Percentiles rank a stretch among this genome's conserved stretches.
These are phyloP conservation scores for Jacana jacana DNA, from an alignment of 2,113 vertebrate species.

Conservation along the genomic window DNA sequence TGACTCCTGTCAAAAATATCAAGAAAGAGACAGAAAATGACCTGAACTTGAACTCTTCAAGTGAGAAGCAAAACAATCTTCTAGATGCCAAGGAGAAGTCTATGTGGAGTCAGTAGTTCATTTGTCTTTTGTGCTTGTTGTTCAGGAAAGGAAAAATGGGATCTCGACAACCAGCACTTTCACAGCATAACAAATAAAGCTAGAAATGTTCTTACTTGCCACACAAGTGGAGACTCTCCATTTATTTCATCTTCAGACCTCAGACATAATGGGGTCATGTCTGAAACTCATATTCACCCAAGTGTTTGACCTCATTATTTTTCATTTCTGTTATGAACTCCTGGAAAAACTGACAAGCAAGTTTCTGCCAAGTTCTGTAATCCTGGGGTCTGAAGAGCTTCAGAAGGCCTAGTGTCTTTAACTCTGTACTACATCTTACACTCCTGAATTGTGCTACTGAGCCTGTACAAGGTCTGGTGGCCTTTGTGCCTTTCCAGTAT, in stretches of 20 bases:
- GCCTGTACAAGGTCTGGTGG: neutral
- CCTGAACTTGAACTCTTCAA: conserved; percentile 42
- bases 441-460: neutral
- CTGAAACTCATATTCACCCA: neutral
- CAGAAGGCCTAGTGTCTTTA: neutral
- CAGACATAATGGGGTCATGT: neutral
- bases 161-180: neutral
- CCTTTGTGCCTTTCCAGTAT: neutral
- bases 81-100: conserved; percentile 1
- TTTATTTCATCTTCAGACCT: neutral
- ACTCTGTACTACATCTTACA: neutral
- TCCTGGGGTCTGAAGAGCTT: neutral
- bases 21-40: neutral
- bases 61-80: conserved; percentile 24
- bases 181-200: neutral
- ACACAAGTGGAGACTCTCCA: neutral
- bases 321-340: neutral
- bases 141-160: neutral
- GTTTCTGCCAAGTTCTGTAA: neutral
- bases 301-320: neutral
- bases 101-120: neutral
- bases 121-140: neutral
- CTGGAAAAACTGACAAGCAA: neutral
- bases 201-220: neutral
- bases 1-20: conserved; percentile 35